phyloP scores from a whole-genome alignment of 2,888 invertebrate genomes.

The Lasioglossum villosulum region DNA sequence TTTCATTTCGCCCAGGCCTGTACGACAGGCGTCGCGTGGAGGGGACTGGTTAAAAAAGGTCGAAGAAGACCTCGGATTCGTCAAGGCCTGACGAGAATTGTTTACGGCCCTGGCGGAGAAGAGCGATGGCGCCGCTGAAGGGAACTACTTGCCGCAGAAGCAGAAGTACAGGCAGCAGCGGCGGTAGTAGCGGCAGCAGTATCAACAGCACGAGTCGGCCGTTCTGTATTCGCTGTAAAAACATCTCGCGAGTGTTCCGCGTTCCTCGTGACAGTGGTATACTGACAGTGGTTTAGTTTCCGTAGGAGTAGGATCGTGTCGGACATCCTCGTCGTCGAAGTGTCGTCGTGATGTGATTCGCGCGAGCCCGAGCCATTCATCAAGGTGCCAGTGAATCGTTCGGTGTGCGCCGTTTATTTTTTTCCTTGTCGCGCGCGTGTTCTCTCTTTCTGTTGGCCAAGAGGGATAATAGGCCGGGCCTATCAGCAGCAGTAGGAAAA shows the following conservation, averaged over 20 bases:
- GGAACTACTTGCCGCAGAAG: constrained; percentile 50
- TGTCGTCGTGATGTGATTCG: constrained; percentile 20
- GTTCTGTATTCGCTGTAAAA: constrained; percentile 46
- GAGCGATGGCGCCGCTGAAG: constrained; percentile 55
- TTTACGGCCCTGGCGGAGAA: constrained; percentile 52
- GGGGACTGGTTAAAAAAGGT: not conserved
- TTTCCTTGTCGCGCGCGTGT: constrained; percentile 36
- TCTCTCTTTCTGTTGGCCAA: constrained; percentile 51
- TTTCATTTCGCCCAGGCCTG: no score
- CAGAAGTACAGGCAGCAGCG: constrained; percentile 43
- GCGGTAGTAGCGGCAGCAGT: constrained; percentile 53
- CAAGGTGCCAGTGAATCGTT: constrained; percentile 52
- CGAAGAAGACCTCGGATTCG: not conserved
- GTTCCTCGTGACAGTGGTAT: constrained; percentile 61
- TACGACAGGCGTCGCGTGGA: not conserved
- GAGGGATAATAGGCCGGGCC: constrained; percentile 68
- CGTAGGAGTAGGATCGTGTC: not conserved
- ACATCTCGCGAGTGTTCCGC: constrained; percentile 35
- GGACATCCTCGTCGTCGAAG: not conserved
- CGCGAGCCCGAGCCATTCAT: constrained; percentile 22
- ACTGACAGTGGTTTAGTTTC: not conserved
- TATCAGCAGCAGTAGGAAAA: constrained; percentile 69
- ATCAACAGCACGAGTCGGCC: constrained; percentile 53
- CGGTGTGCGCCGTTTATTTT: constrained; percentile 27
- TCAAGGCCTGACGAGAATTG: not conserved